These are phyloP conservation scores for Neuroscelio doddi DNA, from an alignment of 2,888 invertebrate genomes.

Conservation along the genomic window DNA sequence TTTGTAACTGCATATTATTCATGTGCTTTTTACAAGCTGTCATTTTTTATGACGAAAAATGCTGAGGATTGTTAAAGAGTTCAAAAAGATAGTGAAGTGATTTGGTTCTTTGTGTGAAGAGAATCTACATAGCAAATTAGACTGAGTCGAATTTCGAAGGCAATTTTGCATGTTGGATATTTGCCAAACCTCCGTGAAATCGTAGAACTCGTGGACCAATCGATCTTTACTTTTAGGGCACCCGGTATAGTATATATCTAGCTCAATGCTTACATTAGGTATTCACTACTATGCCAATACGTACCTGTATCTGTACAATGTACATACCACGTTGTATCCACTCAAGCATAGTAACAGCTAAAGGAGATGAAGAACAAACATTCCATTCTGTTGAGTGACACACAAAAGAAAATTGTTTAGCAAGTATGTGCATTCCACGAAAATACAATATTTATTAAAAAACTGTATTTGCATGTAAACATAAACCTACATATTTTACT, in stretches of 20 bases:
- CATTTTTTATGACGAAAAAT: too few species aligned
- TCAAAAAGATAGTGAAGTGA: constrained; percentile 9
- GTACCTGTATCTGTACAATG: too few species aligned
- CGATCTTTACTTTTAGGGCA: constrained; percentile 35
- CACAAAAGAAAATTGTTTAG: constrained; percentile 26
- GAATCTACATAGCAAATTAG: constrained; percentile 30
- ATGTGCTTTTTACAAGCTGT: too few species aligned
- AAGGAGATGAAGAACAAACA: constrained; percentile 34
- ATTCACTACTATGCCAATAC: constrained; percentile 31
- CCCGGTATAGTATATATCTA: constrained; percentile 7
- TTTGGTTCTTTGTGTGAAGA: constrained; percentile 1
- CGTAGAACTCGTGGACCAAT: constrained; percentile 30
- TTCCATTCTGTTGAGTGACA: constrained; percentile 12
- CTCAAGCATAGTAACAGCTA: too few species aligned
- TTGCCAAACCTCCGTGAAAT: constrained; percentile 52
- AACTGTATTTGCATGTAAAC: too few species aligned
- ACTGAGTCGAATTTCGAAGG: constrained; percentile 40
- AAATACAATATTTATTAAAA: constrained; percentile 5
- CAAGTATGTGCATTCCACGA: constrained; percentile 11
- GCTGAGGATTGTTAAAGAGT: not conserved
- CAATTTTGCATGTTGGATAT: constrained; percentile 50
- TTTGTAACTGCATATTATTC: too few species aligned
- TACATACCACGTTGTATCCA: too few species aligned
- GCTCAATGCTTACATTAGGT: constrained; percentile 28
- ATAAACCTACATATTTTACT: too few species aligned